Percentiles rank a stretch among this genome's conserved stretches.
These are phyloP conservation scores for Poeciliopsis turneri DNA, from an alignment of 2,797 vertebrate species.

Conservation along the genomic window DNA sequence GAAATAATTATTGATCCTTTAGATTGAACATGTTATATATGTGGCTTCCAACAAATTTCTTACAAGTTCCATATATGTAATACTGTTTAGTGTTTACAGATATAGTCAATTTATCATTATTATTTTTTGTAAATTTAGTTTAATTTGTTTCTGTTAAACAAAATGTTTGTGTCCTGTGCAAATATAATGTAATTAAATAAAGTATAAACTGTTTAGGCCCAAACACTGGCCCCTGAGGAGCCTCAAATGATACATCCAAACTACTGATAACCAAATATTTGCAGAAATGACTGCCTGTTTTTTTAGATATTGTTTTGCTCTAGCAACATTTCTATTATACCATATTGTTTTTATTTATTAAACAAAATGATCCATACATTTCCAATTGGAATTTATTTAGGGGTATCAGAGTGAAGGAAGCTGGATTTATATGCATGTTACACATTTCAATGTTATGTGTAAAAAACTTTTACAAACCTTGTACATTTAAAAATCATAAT, in stretches of 20 bases:
- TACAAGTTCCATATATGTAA: not conserved
- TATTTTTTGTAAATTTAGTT: not conserved
- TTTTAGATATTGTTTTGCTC: not conserved
- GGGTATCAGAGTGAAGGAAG: not conserved
- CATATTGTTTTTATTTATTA: not conserved
- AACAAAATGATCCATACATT: not conserved
- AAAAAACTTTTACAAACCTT: not conserved
- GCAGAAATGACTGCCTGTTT: not conserved
- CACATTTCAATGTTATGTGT: not conserved
- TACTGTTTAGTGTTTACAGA: not conserved
- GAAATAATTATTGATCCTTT: not conserved
- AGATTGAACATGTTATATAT: not conserved
- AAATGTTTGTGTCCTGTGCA: not conserved
- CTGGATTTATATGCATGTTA: not conserved
- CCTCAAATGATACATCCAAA: not conserved
- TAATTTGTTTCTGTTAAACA: not conserved
- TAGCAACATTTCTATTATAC: not conserved
- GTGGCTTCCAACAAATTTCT: not conserved
- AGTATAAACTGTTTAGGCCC: not conserved
- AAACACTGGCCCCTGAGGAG: not conserved
- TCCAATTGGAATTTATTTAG: not conserved
- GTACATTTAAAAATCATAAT: not conserved
- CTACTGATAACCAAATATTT: not conserved
- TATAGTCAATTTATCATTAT: not conserved
- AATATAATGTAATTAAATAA: not conserved